Conservation (phyloP, 2,888 invertebrate species). For the Aphelenchoides bicaudatus region DNA sequence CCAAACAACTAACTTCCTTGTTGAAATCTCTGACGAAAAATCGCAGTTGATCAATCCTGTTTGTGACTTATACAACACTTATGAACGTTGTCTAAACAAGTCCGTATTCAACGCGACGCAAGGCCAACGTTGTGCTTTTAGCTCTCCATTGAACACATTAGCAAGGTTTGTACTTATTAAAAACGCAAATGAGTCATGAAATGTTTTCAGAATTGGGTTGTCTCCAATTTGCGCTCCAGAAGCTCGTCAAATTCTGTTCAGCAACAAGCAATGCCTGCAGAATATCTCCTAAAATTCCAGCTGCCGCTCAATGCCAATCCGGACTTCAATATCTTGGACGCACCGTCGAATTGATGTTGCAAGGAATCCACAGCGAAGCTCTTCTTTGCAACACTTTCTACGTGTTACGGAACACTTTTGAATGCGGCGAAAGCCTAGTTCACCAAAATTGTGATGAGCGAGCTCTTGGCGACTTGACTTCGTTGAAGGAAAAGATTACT, state of each 20-base stretch:
- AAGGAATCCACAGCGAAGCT: slow-evolving; percentile 56
- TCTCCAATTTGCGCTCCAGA: slow-evolving; percentile 50
- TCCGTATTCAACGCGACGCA: slow-evolving; percentile 44
- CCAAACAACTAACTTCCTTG: slow-evolving; percentile 48
- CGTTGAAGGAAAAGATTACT: slow-evolving; percentile 39
- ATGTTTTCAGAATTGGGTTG: slow-evolving; percentile 48
- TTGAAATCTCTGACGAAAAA: slow-evolving; percentile 47
- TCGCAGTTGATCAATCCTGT: slow-evolving; percentile 49
- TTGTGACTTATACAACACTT: slow-evolving; percentile 43
- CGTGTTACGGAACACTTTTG: slow-evolving; percentile 48
- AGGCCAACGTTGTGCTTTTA: slow-evolving; percentile 49
- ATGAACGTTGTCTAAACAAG: slow-evolving; percentile 42
- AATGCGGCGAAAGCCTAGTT: slow-evolving; percentile 47
- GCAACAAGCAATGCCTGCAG: slow-evolving; percentile 44
- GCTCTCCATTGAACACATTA: slow-evolving; percentile 55
- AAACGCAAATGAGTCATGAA: no score
- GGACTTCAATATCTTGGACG: slow-evolving; percentile 43
- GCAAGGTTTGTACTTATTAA: slow-evolving; percentile 38
- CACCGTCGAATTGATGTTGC: slow-evolving; percentile 49
- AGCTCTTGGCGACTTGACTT: slow-evolving; percentile 40
- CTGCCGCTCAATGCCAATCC: slow-evolving; percentile 47
- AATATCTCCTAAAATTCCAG: slow-evolving; percentile 30
- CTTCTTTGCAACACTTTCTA: slow-evolving; percentile 58
- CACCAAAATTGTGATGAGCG: slow-evolving; percentile 39
- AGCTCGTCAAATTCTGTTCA: slow-evolving; percentile 42